Evolutionary conservation across 2,797 vertebrate species (phyloP), one percentile per base, ranked within the genome.

Genomic region (Macrochelys suwanniensis): DNA sequence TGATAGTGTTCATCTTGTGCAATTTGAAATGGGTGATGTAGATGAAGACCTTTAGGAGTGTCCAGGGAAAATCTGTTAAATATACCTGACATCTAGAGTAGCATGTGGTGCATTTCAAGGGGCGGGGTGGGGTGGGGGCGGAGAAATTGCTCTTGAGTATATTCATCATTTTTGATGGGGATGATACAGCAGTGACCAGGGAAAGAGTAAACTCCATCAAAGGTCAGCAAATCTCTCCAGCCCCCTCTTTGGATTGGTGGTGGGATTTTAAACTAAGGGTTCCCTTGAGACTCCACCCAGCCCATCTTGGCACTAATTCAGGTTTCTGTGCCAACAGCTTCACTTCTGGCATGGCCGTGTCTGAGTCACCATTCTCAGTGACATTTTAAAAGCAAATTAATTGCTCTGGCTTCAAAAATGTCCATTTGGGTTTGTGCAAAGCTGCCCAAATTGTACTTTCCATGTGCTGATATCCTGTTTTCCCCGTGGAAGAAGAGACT

Each of bases 91-190:
- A 23, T 45, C 16, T 74, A 26, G 37, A 74, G 68, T 45, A 74
- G 68, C 6, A 23, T 74, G 23, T 74, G 68, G 65, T 37, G 15
- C n/a, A 45, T 71, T 71, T 71, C 19, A n/a, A n/a, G 25, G 42
- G 21, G 28, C 1, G 12, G 57, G 11, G 25, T 19, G 25, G 42
- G 37, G 28, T 1, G 12, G 57, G 11, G 25, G 2, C 5, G 11
- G 15, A 19, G 11, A 25, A 42, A 12, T 25, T 74, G 37, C 68
- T 74, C 23, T 42, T 23, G 45, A 26, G 37, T 74, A 6, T 71
- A 42, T 74, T 74, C 42, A 7, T 74, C 42, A 45, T 25, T 74
- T 74, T 74, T 45, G 6, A 45, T 42, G n/a, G 37, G 28, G 21
- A 25, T 45, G 68, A 74, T 74, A 45, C 12, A 45, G 19, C 37